phyloP scores from a whole-genome alignment of 2,888 invertebrate genomes.

The Zygogramma bicolorata region DNA sequence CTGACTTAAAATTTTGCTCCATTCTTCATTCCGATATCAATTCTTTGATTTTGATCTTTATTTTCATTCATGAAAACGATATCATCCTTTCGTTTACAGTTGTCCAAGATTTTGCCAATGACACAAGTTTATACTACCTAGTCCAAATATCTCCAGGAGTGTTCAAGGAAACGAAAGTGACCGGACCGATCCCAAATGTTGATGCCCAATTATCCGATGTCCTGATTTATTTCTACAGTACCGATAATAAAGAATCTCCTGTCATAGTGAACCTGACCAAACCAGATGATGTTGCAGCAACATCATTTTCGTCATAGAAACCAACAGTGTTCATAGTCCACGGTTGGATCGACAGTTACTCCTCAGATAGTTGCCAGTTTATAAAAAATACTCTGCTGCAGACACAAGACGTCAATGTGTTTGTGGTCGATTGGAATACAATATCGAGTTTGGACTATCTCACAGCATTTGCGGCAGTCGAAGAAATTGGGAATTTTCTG shows the following conservation, averaged over 20 bases:
- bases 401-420: conserved; percentile 54
- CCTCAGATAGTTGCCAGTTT: conserved; percentile 45
- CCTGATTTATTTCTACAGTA: conserved; percentile 14
- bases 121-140: too few species aligned
- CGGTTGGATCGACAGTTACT: conserved; percentile 54
- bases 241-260: neutral
- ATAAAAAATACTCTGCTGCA: conserved; percentile 51
- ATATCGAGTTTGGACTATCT: conserved; percentile 38
- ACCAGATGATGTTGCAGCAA: neutral
- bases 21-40: too few species aligned
- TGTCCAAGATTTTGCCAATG: too few species aligned
- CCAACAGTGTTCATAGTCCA: conserved; percentile 56
- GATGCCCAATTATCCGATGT: neutral
- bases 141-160: neutral
- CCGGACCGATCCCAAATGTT: neutral
- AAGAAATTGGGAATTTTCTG: conserved; percentile 47
- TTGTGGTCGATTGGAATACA: conserved; percentile 60
- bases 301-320: conserved; percentile 44
- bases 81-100: too few species aligned
- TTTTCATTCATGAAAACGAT: too few species aligned
- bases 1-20: too few species aligned
- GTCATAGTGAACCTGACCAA: neutral
- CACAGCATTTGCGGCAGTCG: conserved; percentile 21
- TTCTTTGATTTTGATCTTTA: too few species aligned
- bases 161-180: neutral